These are phyloP conservation scores for Dryococelus australis DNA, from an alignment of 2,888 invertebrate genomes.

Conservation along the genomic window DNA sequence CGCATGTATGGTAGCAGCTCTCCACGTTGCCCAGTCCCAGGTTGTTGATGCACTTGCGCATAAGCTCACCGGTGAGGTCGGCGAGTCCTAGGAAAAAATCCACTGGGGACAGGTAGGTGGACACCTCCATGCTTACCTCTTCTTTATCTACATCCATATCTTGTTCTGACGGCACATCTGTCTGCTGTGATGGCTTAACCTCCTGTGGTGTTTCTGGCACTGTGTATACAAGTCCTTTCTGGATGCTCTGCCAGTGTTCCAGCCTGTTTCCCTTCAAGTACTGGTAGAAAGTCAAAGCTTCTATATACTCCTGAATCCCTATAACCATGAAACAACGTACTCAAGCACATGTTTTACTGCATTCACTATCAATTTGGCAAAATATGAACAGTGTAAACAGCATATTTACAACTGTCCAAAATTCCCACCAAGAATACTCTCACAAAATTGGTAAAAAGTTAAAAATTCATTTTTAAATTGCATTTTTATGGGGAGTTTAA, in stretches of 20 bases:
- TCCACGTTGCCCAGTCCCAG: conserved; percentile 77
- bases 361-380: too few species aligned
- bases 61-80: conserved; percentile 89
- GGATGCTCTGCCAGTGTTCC: conserved; percentile 67
- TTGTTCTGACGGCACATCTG: background rate
- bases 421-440: too few species aligned
- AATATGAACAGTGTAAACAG: too few species aligned
- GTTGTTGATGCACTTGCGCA: conserved; percentile 87
- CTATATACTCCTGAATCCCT: conserved; percentile 81
- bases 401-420: too few species aligned
- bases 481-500: too few species aligned
- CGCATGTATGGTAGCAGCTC: conserved; percentile 74
- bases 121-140: conserved; percentile 26
- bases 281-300: conserved; percentile 81
- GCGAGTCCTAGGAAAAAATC: conserved; percentile 81
- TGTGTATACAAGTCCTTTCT: conserved; percentile 63
- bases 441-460: too few species aligned
- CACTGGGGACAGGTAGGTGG: conserved; percentile 56
- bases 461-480: too few species aligned
- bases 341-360: too few species aligned
- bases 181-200: conserved; percentile 37
- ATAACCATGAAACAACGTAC: conserved; percentile 36
- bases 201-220: conserved; percentile 40
- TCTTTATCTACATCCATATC: conserved; percentile 43
- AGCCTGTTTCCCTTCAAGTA: conserved; percentile 69